Evolutionary conservation across 1,140 invertebrate genomes (phyloP).

Genomic region (Nasonia vitripennis): DNA sequence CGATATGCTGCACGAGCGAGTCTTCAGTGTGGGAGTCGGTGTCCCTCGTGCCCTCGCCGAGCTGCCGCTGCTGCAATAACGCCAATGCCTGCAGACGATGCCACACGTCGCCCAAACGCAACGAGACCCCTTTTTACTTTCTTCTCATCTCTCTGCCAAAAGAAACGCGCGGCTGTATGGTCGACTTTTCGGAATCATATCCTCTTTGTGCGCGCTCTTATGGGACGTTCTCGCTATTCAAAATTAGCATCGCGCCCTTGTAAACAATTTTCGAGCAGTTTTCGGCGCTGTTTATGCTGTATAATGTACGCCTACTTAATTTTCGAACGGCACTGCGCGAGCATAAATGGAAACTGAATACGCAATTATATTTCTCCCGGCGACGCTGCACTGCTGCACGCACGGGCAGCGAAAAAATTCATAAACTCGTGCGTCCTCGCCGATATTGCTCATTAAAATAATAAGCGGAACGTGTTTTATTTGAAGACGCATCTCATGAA

Average conservation of each 20-base stretch:
- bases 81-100: constrained; percentile 41
- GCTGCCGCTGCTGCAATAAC: constrained; percentile 50
- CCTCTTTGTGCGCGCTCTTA: not conserved
- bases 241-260: not conserved
- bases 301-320: too few relatives aligned
- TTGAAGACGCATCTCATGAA: constrained; percentile 44
- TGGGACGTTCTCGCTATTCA: not conserved
- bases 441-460: constrained; percentile 47
- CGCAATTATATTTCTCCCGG: not conserved
- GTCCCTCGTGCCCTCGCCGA: constrained; percentile 5
- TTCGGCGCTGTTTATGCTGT: not conserved
- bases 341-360: too few relatives aligned
- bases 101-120: constrained; percentile 52
- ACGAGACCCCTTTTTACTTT: constrained; percentile 48
- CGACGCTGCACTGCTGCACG: not conserved
- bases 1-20: constrained; percentile 32
- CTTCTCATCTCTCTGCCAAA: constrained; percentile 38
- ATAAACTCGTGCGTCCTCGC: not conserved
- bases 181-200: not conserved
- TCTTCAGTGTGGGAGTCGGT: constrained; percentile 33
- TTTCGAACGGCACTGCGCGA: too few relatives aligned
- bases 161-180: not conserved
- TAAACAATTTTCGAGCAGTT: not conserved
- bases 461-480: constrained; percentile 45
- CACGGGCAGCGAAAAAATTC: not conserved